A percentile compares a stretch with the other conserved stretches of the same genome.
Evolutionary conservation across 2,113 vertebrate genomes (phyloP).

Genomic region (Ailurus styani): DNA sequence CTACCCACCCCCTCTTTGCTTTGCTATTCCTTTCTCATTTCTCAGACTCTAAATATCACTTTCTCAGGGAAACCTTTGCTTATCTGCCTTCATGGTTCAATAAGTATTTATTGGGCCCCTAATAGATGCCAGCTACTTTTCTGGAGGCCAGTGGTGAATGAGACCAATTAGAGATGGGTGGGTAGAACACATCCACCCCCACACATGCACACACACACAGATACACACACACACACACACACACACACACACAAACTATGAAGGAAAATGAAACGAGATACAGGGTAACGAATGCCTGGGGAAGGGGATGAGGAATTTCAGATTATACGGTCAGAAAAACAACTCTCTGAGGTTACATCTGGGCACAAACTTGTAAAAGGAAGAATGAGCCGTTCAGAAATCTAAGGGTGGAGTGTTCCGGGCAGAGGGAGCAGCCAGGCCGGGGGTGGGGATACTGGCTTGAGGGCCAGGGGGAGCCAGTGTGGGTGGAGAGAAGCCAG

Average conservation of each 20-base stretch:
- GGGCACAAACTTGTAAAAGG: background rate
- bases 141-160: background rate
- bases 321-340: background rate
- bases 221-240: background rate
- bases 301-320: background rate
- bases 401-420: background rate
- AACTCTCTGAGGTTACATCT: background rate
- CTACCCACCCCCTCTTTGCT: background rate
- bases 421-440: background rate
- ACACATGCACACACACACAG: background rate
- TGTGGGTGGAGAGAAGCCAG: too few species aligned
- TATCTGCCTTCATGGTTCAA: background rate
- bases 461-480: background rate
- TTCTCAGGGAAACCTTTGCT: background rate
- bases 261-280: background rate
- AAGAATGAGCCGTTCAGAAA: background rate
- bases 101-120: background rate
- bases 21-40: background rate
- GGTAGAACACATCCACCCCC: background rate
- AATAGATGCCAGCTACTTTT: background rate
- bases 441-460: background rate
- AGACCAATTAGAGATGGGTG: background rate
- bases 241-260: background rate
- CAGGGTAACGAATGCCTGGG: background rate
- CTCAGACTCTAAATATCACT: background rate